Evolutionary conservation across 2,113 vertebrate species (phyloP), one percentile per base, ranked within the genome.

Genomic region (Nothobranchius kuhntae): DNA sequence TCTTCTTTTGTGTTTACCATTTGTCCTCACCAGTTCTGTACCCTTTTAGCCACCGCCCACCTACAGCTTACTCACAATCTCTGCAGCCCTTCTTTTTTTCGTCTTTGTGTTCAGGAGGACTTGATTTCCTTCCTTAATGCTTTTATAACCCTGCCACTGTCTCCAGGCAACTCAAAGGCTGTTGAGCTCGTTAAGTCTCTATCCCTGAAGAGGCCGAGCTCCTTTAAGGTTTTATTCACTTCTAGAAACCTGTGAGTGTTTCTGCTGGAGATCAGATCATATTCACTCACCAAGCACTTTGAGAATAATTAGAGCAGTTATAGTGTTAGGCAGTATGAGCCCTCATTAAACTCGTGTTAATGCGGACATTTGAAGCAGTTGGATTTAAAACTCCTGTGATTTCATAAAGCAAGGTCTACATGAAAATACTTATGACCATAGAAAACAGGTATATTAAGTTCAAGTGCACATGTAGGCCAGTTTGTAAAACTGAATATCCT

Each of bases 141-240:
- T 83, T 67, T 83, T 89, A 76, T 84, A 88, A 84, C 85, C 78
- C 81, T 69, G 75, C 72, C 75, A 73, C 84, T 78, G 84, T 90
- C 89, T 90, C 90, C 85, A 85, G 90, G 89, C 89, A 91, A 89
- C 87, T 88, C 86, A 88, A 83, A 86, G 81, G 86, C 86, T 78
- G 80, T 85, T 84, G 83, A 89, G 82, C 87, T 89, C 61, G 83
- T 91, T 91, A 87, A 84, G 76, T 74, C 84, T 82, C 75, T 65
- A 80, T 89, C 76, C 84, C 84, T 13, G 50, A 87, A 88, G 83
- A 90, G 81, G 40, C 59, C 21, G 59, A 87, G 69, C 61, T 80
- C 71, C 78, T 82, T 85, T 77, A 79, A 84, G 87, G 81, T 86
- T 77, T 83, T 75, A 77, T 75, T 73, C 78, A 76, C 77, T 75